Base-by-base conservation (phyloP, 1,140 invertebrate species). In the Argopecten irradians region DNA sequence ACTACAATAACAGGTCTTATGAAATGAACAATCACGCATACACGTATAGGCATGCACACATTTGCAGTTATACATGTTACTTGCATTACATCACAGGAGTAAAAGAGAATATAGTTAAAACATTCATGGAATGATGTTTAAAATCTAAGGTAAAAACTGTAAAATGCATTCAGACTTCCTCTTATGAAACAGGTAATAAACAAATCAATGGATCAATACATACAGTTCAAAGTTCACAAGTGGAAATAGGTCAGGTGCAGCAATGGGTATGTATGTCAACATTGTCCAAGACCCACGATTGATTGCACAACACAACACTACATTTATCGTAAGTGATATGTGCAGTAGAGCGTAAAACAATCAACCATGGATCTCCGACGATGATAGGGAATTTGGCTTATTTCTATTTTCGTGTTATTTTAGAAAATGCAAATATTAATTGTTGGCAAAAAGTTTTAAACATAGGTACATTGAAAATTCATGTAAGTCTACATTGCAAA, bases 111-210 rank as follows among this genome's bases (percentile, higher is more conserved):
- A 71, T 71, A 71, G 55, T 71, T 28, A 71, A 71, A 71, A 71
- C 55, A 71, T 71, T 71, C 55, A 71, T 71, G 55, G 55, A 71
- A 71, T 71, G 55, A 71, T 71, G 55, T 71, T 71, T 71, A 71
- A 71, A 71, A 71, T 71, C 55, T 71, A 71, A 71, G 55, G 55
- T 71, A 71, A 71, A 71, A 71, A 71, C 55, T n/a, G 55, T 71
- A 71, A 71, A 71, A 71, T 71, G 55, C 55, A 71, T 71, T 71
- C n/a, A 71, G 55, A 22, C n/a, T 71, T 71, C 28, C 43, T 71
- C 22, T 71, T 28, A 71, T 28, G 1, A 28, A n/a, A 71, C 55
- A 71, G 55, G 16, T 7, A 3, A 71, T 11, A n/a, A n/a, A n/a
- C n/a, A 71, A 5, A n/a, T 71, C n/a, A 28, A 71, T 3, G n/a